These are phyloP conservation scores for Empidonax traillii DNA, from an alignment of 2,113 vertebrate genomes.

Conservation along the genomic window DNA sequence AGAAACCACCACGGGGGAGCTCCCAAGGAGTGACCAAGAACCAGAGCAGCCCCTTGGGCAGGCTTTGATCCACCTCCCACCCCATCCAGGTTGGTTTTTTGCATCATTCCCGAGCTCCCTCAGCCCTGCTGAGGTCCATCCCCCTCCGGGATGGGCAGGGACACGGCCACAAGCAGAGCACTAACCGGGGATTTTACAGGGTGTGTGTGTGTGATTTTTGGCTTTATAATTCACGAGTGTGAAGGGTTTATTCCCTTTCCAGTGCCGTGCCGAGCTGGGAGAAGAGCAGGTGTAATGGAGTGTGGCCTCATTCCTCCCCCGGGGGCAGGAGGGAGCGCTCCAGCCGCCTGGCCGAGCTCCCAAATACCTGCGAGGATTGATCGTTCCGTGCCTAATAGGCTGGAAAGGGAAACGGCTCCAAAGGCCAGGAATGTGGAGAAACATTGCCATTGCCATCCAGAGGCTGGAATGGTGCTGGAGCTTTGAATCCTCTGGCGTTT, in stretches of 20 bases:
- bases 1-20: fast-evolving
- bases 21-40: fast-evolving
- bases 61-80: fast-evolving
- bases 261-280: fast-evolving
- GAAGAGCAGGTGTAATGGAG: not conserved
- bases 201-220: not conserved
- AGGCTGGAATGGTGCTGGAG: not conserved
- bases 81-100: not conserved
- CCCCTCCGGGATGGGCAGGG: fast-evolving
- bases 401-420: not conserved
- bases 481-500: not conserved
- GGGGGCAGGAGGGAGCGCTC: not conserved
- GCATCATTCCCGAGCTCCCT: not conserved
- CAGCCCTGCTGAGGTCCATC: not conserved
- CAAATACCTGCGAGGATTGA: not conserved
- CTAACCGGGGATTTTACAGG: fast-evolving
- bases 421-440: not conserved
- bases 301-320: not conserved
- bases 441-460: fast-evolving
- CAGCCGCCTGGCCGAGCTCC: not conserved
- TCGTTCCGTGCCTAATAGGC: not conserved
- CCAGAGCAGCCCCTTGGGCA: not conserved
- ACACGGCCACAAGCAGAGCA: fast-evolving
- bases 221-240: fast-evolving
- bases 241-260: not conserved